Evolutionary conservation across 2,113 vertebrate genomes (phyloP).

Genomic region (Chaetura pelagica): DNA sequence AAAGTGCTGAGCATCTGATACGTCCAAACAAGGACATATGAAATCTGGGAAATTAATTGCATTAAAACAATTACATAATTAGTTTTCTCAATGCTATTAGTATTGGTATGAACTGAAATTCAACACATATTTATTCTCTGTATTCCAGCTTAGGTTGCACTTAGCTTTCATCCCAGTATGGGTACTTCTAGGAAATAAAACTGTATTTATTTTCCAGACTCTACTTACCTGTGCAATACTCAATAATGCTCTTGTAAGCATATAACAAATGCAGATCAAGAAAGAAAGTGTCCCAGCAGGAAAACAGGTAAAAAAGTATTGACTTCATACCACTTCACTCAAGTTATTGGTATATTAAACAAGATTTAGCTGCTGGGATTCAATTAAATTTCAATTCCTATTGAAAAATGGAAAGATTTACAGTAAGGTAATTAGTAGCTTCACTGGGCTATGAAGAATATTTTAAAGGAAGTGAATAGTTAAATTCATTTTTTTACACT

Average conservation of each 20-base stretch:
- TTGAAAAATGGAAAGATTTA: background rate
- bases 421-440: background rate
- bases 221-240: background rate
- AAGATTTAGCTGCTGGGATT: background rate
- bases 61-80: background rate
- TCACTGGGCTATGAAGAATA: background rate
- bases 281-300: background rate
- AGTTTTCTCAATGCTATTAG: background rate
- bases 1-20: background rate
- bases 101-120: background rate
- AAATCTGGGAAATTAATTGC: background rate
- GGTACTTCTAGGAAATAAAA: background rate
- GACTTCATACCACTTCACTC: background rate
- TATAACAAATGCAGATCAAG: background rate
- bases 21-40: background rate
- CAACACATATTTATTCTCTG: background rate
- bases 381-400: background rate
- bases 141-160: background rate
- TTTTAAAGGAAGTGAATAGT: background rate
- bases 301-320: background rate
- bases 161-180: background rate
- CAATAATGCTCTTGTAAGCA: background rate
- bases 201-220: background rate
- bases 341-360: background rate
- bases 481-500: conserved; percentile 27